Percentiles rank a stretch among this genome's conserved stretches.
These are phyloP conservation scores for Drosophila greeni DNA, from an alignment of 2,888 invertebrate species.

Conservation along the genomic window DNA sequence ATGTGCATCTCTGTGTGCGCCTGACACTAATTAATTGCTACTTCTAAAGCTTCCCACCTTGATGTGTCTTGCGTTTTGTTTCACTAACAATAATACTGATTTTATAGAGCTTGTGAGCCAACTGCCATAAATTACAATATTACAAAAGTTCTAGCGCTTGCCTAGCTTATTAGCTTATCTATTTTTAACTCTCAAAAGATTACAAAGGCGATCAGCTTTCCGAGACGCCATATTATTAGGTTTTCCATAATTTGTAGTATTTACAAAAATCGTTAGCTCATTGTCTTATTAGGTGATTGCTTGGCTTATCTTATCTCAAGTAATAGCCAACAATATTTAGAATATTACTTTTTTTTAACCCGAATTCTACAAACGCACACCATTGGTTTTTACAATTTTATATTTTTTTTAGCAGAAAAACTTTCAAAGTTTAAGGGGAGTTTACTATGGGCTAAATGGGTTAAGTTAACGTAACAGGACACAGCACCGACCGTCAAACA, in stretches of 20 bases:
- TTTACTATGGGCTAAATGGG: constrained; percentile 52
- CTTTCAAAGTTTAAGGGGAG: constrained; percentile 21
- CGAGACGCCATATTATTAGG: neutral
- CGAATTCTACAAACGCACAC: too few relatives aligned
- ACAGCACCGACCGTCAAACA: constrained; percentile 16
- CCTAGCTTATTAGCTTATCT: neutral
- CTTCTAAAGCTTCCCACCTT: neutral
- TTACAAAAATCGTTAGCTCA: neutral
- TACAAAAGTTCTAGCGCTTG: neutral
- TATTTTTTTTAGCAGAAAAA: constrained; percentile 54
- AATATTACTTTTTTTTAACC: neutral
- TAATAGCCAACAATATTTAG: neutral
- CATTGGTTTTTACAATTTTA: constrained; percentile 45
- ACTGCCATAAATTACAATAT: neutral
- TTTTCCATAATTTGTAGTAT: neutral
- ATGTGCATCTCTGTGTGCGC: neutral
- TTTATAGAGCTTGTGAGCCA: neutral
- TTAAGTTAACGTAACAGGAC: constrained; percentile 56
- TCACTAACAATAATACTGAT: neutral
- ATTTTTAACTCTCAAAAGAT: neutral
- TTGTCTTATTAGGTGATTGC: neutral
- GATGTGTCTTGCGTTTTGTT: neutral
- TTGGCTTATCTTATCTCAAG: neutral
- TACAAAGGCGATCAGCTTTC: neutral
- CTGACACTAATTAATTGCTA: neutral